Percentiles rank a stretch among this genome's conserved stretches.
phyloP scores from a whole-genome alignment of 2,113 vertebrate genomes.

The Caranx ignobilis region DNA sequence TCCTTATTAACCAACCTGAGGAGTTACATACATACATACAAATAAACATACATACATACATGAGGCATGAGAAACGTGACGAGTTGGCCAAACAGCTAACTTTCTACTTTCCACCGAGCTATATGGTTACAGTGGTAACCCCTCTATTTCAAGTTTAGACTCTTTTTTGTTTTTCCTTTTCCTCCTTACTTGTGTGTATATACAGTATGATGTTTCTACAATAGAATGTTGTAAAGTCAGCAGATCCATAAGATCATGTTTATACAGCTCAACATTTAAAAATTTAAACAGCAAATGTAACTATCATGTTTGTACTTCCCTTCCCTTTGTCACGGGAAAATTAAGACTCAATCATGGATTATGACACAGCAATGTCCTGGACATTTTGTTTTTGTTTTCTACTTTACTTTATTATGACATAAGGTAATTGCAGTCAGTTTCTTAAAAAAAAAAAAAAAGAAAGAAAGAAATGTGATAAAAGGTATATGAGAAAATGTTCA shows the following conservation, averaged over 20 bases:
- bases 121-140: conserved; percentile 50
- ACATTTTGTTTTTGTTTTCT: conserved; percentile 41
- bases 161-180: not conserved
- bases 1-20: conserved; percentile 38
- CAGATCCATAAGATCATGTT: conserved; percentile 62
- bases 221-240: conserved; percentile 72
- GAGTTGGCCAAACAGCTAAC: conserved; percentile 35
- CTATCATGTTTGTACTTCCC: conserved; percentile 67
- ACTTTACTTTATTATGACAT: conserved; percentile 74
- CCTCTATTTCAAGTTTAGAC: conserved; percentile 23
- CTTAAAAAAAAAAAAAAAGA: conserved; percentile 64
- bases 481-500: conserved; percentile 77
- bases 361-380: conserved; percentile 65
- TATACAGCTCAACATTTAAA: conserved; percentile 52
- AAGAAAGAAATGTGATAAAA: conserved; percentile 71
- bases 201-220: conserved; percentile 72
- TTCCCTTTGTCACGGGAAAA: conserved; percentile 45
- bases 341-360: conserved; percentile 58
- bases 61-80: conserved; percentile 44
- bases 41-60: conserved; percentile 1
- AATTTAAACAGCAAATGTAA: conserved; percentile 56
- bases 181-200: conserved; percentile 57
- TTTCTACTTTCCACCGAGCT: conserved; percentile 28
- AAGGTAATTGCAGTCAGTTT: conserved; percentile 78
- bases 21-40: conserved; percentile 11